Evolutionary conservation across 2,113 vertebrate genomes (phyloP).

Genomic region (Chionomys nivalis): DNA sequence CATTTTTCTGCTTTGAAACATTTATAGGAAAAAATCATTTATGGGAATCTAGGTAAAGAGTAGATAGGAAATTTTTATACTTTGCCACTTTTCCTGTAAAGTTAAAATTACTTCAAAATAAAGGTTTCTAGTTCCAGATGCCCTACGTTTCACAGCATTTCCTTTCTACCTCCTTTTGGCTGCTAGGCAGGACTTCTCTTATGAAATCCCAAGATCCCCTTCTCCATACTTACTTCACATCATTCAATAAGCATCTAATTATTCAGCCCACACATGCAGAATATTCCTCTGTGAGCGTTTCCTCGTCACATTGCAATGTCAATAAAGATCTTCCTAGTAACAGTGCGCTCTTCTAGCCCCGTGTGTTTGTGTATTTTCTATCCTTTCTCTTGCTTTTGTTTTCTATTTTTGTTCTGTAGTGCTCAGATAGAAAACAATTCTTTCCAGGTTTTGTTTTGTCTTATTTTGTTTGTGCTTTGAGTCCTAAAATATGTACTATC

Average conservation of each 20-base stretch:
- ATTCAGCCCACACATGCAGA: neutral
- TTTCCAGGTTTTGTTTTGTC: neutral
- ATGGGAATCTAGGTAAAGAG: neutral
- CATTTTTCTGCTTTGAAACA: neutral
- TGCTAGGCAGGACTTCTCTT: neutral
- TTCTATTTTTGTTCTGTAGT: neutral
- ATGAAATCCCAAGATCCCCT: neutral
- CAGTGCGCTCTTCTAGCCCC: neutral
- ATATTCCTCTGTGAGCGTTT: neutral
- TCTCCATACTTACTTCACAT: neutral
- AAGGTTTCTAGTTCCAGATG: neutral
- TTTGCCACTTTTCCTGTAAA: neutral
- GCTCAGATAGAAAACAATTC: neutral
- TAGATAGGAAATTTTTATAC: neutral
- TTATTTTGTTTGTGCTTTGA: neutral
- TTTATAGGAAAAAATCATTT: neutral
- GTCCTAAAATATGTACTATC: neutral
- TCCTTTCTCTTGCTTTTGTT: neutral
- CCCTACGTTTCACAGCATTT: neutral
- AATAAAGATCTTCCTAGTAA: neutral
- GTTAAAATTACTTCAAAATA: neutral
- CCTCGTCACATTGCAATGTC: accelerated
- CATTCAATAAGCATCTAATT: neutral
- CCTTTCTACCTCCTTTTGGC: neutral
- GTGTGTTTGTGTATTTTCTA: neutral